Conservation (phyloP, 2,888 invertebrate species). For the Herminia tarsipennalis region DNA sequence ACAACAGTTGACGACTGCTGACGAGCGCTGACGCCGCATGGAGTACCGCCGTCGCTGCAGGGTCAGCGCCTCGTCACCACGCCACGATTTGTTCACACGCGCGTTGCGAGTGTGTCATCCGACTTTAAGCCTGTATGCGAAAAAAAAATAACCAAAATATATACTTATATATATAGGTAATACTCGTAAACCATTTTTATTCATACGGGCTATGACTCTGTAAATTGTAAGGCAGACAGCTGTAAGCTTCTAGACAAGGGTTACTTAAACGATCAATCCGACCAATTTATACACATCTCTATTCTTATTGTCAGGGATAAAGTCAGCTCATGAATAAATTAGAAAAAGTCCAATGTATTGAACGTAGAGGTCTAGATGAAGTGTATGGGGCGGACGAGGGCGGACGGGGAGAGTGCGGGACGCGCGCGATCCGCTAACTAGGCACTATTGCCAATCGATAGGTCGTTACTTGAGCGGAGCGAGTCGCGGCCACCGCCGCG, state of each 20-base stretch:
- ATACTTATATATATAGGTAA: background rate
- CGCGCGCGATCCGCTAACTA: constrained; percentile 76
- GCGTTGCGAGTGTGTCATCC: background rate
- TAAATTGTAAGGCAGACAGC: background rate
- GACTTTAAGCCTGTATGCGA: background rate
- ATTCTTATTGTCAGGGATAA: constrained; percentile 29
- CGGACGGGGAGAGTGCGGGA: constrained; percentile 44
- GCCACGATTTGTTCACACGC: constrained; percentile 8
- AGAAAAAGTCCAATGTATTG: constrained; percentile 46
- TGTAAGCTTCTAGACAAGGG: constrained; percentile 9
- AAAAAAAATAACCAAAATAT: background rate
- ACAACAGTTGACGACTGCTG: constrained; percentile 54
- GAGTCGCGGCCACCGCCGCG: constrained; percentile 55
- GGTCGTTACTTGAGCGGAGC: constrained; percentile 77
- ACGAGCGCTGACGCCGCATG: constrained; percentile 48
- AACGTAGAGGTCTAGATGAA: constrained; percentile 50
- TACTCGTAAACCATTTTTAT: background rate
- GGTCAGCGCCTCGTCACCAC: constrained; percentile 39
- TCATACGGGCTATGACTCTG: background rate
- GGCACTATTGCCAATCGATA: constrained; percentile 85
- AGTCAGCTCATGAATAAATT: constrained; percentile 55
- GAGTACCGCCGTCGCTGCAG: constrained; percentile 45
- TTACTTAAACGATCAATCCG: constrained; percentile 4
- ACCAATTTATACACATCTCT: constrained; percentile 13
- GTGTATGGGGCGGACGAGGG: constrained; percentile 42